Evolutionary conservation across 1,140 invertebrate genomes (phyloP), one percentile per base, ranked within the genome.

Genomic region (Drosophila albomicans): DNA sequence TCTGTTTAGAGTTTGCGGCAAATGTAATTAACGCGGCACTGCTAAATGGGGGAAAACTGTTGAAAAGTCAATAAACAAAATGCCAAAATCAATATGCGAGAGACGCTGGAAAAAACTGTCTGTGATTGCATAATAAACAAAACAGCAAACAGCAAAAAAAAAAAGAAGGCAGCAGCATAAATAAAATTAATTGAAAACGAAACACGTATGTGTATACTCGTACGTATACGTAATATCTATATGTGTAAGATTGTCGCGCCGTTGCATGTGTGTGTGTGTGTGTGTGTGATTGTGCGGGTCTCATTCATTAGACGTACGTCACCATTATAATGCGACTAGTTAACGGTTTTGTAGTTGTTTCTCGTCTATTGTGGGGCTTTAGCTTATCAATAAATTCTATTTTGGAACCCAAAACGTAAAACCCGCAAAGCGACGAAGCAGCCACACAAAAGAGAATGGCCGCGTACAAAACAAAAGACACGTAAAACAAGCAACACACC

Each of bases 111-210:
- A 82, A 73, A 82, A 68, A 77, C 3, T 79, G 58, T 63, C 43
- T 74, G 76, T 79, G 82, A 86, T 87, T 87, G 81, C 84, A 87
- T 87, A 87, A 87, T 87, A 89, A 88, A 87, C 82, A 75, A 56
- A 41, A 66, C 20, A 25, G 20, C 20, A 25, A 25, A 25, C 20
- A 62, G 28, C 25, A 15, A 48, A 16, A 48, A 20, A 48, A 25
- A 49, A 48, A 25, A 20, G 20, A 48, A 1, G 16, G 8, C 45
- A 16, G 16, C 45, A 68, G 68, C 76, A 88, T 75, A 74, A 76
- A 82, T 79, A 67, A 84, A 82, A 67, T 78, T 88, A 87, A 88
- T 88, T 88, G 67, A 87, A 67, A 62, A 15, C 59, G 35, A 62
- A 77, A 67, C 67, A 81, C 81, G 79, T 73, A 25, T 25, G 20